Evolutionary conservation across 2,797 vertebrate genomes (phyloP).

Genomic region (Sarcoramphus papa): DNA sequence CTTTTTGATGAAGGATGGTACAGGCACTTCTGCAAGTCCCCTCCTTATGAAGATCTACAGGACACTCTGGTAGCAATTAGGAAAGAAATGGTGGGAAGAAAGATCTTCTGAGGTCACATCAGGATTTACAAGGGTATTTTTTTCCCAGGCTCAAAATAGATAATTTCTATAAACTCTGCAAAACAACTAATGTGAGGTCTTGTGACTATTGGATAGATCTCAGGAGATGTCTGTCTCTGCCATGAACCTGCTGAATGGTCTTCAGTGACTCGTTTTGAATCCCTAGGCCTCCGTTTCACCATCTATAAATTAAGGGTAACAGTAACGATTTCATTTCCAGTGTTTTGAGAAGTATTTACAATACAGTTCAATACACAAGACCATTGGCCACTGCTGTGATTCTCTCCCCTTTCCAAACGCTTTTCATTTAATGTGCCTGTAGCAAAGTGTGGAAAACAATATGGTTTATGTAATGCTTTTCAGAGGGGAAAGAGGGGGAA

Average conservation of each 20-base stretch:
- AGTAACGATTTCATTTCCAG: not conserved
- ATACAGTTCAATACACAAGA: not conserved
- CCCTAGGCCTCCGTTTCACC: not conserved
- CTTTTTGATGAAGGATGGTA: not conserved
- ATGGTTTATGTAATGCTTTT: not conserved
- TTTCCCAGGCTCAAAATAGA: not conserved
- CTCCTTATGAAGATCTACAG: not conserved
- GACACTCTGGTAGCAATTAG: not conserved
- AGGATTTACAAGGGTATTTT: not conserved
- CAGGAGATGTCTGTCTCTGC: not conserved
- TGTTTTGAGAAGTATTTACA: not conserved
- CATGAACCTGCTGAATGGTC: not conserved
- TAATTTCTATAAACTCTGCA: not conserved
- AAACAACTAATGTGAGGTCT: not conserved
- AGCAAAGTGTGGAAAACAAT: not conserved
- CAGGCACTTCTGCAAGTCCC: not conserved
- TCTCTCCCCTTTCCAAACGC: not conserved
- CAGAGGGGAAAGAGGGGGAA: not conserved
- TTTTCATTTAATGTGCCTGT: not conserved
- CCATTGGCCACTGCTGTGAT: not conserved
- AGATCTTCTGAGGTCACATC: not conserved
- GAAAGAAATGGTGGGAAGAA: not conserved
- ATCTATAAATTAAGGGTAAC: not conserved
- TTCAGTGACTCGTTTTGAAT: not conserved
- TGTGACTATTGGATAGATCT: not conserved